Evolutionary conservation across 2,797 vertebrate species (phyloP).

Genomic region (Acanthornis magna): DNA sequence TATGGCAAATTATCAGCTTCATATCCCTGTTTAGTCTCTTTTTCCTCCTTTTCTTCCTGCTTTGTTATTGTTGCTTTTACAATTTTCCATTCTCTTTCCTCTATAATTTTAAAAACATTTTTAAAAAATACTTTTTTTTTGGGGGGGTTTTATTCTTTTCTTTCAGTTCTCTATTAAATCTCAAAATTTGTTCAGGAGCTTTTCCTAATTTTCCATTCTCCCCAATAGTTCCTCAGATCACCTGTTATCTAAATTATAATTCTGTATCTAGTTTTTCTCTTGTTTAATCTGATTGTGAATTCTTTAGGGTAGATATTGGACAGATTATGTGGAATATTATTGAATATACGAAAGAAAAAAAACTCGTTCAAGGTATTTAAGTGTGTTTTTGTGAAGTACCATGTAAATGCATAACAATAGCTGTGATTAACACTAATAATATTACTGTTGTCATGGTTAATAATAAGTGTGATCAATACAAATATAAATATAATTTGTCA

Average conservation of each 20-base stretch:
- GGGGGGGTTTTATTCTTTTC: not conserved
- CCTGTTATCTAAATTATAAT: not conserved
- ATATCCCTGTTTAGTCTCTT: not conserved
- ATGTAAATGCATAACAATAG: not conserved
- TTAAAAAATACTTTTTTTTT: not conserved
- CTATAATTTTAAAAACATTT: too few relatives aligned
- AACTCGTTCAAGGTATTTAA: not conserved
- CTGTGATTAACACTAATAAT: conserved; percentile 39
- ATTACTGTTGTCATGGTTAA: conserved; percentile 19
- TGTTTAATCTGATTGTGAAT: not conserved
- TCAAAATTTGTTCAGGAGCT: not conserved
- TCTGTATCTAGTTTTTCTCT: not conserved
- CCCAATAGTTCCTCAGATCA: not conserved
- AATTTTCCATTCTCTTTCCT: not conserved
- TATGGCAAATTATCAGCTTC: not conserved
- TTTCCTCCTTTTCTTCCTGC: not conserved
- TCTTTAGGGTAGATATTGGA: not conserved
- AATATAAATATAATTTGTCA: conserved; percentile 10
- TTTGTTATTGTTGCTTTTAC: not conserved
- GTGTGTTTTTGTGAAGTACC: not conserved
- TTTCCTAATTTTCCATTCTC: not conserved
- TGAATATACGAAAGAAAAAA: not conserved
- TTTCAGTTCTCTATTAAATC: not conserved
- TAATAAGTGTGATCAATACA: conserved; percentile 36
- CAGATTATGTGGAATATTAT: not conserved